Evolutionary conservation across 2,113 vertebrate species (phyloP).

Genomic region (Phyllostomus hastatus): DNA sequence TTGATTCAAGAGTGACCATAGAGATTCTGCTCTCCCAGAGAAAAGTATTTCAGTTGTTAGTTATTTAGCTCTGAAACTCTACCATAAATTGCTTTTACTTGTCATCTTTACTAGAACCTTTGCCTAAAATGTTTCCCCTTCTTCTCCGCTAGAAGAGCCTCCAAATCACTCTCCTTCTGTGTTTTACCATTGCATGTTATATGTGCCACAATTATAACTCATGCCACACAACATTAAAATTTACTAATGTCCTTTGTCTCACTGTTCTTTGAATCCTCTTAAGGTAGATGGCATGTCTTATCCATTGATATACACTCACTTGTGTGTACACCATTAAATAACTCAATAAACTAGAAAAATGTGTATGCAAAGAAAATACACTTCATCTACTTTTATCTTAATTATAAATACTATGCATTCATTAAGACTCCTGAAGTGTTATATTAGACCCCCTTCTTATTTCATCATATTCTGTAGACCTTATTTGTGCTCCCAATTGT

Average conservation of each 20-base stretch:
- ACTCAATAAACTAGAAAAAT: background rate
- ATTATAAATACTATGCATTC: background rate
- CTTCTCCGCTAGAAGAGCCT: background rate
- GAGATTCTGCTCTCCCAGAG: background rate
- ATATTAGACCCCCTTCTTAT: background rate
- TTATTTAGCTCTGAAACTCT: background rate
- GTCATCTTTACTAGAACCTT: background rate
- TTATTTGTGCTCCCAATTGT: background rate
- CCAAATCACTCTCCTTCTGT: background rate
- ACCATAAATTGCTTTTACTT: background rate
- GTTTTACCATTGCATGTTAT: background rate
- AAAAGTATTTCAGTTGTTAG: background rate
- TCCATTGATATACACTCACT: background rate
- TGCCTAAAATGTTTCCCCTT: background rate
- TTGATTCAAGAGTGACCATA: background rate
- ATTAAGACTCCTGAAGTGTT: background rate
- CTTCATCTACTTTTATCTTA: background rate
- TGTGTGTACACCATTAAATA: background rate
- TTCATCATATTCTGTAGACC: background rate
- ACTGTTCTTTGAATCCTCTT: background rate
- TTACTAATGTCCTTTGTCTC: background rate
- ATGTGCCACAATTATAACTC: background rate
- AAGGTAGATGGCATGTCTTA: background rate
- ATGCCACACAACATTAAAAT: background rate
- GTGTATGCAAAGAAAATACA: background rate